Percentiles rank a stretch among this genome's conserved stretches.
Evolutionary conservation across 2,888 invertebrate genomes (phyloP).

Genomic region (Nasonovia ribisnigri): DNA sequence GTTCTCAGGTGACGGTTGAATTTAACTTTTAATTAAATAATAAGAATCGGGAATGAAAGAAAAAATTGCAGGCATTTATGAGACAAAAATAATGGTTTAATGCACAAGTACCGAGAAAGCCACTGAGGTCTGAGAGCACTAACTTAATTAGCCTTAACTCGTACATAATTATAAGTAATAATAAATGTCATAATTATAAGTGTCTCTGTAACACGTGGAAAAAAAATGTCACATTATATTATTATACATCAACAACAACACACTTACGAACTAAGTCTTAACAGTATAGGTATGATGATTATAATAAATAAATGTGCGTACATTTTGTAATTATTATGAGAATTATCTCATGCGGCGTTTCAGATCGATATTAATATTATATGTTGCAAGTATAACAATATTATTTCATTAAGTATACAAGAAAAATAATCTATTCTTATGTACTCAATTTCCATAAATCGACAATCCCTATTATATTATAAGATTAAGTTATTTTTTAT

Average conservation of each 20-base stretch:
- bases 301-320: constrained; percentile 4
- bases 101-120: background rate
- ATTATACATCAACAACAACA: constrained; percentile 16
- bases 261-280: constrained; percentile 14
- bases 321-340: background rate
- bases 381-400: background rate
- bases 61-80: background rate
- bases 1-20: background rate
- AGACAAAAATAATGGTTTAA: background rate
- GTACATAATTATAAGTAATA: background rate
- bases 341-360: background rate
- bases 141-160: no score
- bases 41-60: background rate
- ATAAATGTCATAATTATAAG: background rate
- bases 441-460: background rate
- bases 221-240: background rate
- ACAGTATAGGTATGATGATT: background rate
- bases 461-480: background rate
- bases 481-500: background rate
- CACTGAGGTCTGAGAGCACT: background rate
- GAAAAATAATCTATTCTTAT: background rate
- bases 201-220: background rate
- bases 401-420: constrained; percentile 6
- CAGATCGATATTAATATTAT: background rate
- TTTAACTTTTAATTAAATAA: background rate